These are phyloP conservation scores for Sinonovacula constricta DNA, from an alignment of 1,140 invertebrate species.

Conservation along the genomic window DNA sequence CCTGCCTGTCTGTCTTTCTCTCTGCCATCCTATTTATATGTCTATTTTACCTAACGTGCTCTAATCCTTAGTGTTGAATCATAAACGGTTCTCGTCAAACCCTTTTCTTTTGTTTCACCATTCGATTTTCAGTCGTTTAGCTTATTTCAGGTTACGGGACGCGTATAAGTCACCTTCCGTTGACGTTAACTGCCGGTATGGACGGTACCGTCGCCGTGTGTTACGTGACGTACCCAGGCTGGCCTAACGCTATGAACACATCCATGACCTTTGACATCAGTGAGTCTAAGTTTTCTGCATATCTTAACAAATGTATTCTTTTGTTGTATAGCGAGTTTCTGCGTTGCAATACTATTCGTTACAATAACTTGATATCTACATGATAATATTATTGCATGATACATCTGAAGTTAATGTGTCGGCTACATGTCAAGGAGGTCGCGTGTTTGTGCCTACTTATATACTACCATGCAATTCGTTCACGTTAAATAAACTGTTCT, in stretches of 20 bases:
- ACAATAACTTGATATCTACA: too few relatives aligned
- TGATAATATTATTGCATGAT: too few relatives aligned
- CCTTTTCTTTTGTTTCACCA: neutral
- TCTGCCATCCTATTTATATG: neutral
- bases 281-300: too few relatives aligned
- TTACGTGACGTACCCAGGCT: constrained; percentile 34
- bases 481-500: too few relatives aligned
- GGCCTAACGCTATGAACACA: constrained; percentile 37
- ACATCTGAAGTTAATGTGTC: too few relatives aligned
- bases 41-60: neutral
- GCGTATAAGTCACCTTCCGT: constrained; percentile 13
- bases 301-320: too few relatives aligned
- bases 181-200: constrained; percentile 9
- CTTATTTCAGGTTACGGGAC: constrained; percentile 25
- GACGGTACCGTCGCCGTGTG: constrained; percentile 23
- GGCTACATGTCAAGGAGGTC: too few relatives aligned
- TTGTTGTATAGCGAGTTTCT: too few relatives aligned
- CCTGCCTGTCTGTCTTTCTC: neutral
- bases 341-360: too few relatives aligned
- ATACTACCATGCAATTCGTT: too few relatives aligned
- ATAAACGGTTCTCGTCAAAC: neutral
- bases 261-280: constrained; percentile 21
- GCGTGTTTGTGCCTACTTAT: too few relatives aligned
- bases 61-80: neutral
- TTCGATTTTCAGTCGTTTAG: neutral